Evolutionary conservation across 2,113 vertebrate genomes (phyloP), one percentile per base, ranked within the genome.

Genomic region (Hippocampus zosterae): DNA sequence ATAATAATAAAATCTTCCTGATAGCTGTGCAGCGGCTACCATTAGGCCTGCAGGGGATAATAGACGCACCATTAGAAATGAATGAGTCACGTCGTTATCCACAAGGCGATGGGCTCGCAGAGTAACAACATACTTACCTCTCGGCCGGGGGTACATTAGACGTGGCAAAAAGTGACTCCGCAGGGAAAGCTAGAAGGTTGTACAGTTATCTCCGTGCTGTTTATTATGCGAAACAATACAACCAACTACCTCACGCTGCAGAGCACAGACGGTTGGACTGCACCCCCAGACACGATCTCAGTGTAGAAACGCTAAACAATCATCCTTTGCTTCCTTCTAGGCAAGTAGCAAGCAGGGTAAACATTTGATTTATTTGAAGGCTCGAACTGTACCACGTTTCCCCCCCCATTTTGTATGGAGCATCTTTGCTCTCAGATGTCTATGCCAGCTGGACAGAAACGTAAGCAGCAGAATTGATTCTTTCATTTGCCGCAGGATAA

Each of bases 161-260:
- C 52, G 86, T 81, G 74, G 87, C 72, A 72, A 75, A 63, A 77
- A 87, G 91, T 92, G 90, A 90, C 91, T 88, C 91, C 91, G 92
- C 91, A 88, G 88, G 89, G 91, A 92, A 92, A 93, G 92, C 91
- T 93, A 93, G 92, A 92, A 92, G 91, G 92, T 91, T 92, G 92
- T 93, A 93, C 90, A 91, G 92, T 92, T 93, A 92, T 91, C 91
- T 93, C 92, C 92, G 79, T 87, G 91, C 86, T 89, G 87, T 91
- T 92, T 92, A 91, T 92, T 90, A 93, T 92, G 87, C 91, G 89
- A 93, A 93, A 93, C 92, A 90, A 93, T 93, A 93, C 92, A 93
- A 93, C 92, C 92, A 93, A 92, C 92, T 93, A 93, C 92, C 92
- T 93, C 92, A 93, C 85, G 46, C 91, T 81, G 91, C 90, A 92